phyloP scores from a whole-genome alignment of 2,797 vertebrate species.

The Lithobates pipiens region DNA sequence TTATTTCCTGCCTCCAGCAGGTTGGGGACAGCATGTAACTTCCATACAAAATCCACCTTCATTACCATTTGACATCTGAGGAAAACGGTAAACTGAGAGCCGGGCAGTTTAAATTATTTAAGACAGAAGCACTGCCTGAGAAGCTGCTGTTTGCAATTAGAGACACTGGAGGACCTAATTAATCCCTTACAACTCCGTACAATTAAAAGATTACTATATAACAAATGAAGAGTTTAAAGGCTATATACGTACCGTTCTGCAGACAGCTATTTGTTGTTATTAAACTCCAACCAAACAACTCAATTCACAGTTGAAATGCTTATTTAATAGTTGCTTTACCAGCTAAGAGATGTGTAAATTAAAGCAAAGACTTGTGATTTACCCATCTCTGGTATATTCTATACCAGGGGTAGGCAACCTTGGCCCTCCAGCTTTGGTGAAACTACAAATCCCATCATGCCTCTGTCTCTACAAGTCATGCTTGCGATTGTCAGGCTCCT shows the following conservation, averaged over 20 bases:
- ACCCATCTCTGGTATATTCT: too few species aligned
- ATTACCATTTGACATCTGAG: constrained; percentile 58
- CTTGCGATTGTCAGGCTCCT: too few species aligned
- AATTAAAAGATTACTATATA: constrained; percentile 55
- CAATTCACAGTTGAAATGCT: too few species aligned
- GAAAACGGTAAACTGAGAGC: constrained; percentile 52
- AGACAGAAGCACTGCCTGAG: constrained; percentile 27
- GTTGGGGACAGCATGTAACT: constrained; percentile 34
- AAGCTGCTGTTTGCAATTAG: constrained; percentile 48
- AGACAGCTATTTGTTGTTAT: constrained; percentile 3
- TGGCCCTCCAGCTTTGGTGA: too few species aligned
- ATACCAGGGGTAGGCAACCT: too few species aligned
- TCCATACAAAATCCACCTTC: constrained; percentile 26
- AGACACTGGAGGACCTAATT: constrained; percentile 55
- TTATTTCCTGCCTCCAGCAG: constrained; percentile 19
- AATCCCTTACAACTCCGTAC: constrained; percentile 45
- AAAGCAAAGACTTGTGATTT: too few species aligned
- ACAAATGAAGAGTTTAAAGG: constrained; percentile 25
- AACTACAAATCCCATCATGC: too few species aligned
- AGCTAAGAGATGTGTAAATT: too few species aligned
- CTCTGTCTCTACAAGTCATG: too few species aligned
- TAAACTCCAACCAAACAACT: background rate
- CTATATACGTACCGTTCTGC: background rate
- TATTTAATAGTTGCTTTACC: too few species aligned
- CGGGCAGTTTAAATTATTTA: constrained; percentile 56